Conservation (phyloP, 2,888 invertebrate genomes). For the Galerucella pusilla region DNA sequence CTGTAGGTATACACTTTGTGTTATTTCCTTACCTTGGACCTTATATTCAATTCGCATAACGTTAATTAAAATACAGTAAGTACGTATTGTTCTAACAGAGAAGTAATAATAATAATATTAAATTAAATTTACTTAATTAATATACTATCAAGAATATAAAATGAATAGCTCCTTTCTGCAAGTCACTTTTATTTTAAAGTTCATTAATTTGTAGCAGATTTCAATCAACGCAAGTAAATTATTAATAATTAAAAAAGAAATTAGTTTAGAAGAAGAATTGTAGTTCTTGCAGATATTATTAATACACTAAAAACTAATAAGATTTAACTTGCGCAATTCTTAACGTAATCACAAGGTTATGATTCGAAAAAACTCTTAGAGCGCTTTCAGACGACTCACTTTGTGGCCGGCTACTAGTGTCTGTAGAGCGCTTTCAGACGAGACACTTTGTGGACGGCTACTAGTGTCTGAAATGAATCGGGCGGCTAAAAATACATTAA, state of each 20-base stretch:
- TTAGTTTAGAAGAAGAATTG: not conserved
- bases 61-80: not conserved
- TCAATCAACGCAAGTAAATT: not conserved
- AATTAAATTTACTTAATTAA: not conserved
- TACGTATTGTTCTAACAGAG: not conserved
- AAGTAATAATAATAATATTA: not conserved
- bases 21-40: not conserved
- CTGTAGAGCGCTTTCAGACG: too few species aligned
- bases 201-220: not conserved
- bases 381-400: too few species aligned
- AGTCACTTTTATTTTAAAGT: not conserved
- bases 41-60: conserved; percentile 1
- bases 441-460: too few species aligned
- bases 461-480: too few species aligned
- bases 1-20: not conserved
- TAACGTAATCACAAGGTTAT: too few species aligned
- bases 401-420: too few species aligned
- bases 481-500: too few species aligned
- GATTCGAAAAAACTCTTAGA: too few species aligned
- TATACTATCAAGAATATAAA: not conserved
- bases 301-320: too few species aligned
- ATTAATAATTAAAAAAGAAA: not conserved
- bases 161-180: not conserved
- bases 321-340: too few species aligned
- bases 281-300: too few species aligned